These are phyloP conservation scores for Buathra laborator DNA, from an alignment of 2,888 invertebrate genomes.

Conservation along the genomic window DNA sequence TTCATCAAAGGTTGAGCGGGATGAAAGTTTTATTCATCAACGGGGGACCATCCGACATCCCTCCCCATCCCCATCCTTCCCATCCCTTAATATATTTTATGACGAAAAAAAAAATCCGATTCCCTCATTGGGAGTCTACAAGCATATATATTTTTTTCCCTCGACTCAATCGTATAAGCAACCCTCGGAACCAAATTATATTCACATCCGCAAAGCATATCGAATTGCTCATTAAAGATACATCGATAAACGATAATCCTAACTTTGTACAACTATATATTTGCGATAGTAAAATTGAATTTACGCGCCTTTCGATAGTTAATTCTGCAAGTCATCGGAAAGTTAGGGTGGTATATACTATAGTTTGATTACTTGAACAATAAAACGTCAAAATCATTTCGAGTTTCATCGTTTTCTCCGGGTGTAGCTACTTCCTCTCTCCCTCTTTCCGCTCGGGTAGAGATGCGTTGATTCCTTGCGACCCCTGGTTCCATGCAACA, in stretches of 20 bases:
- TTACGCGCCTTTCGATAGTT: neutral
- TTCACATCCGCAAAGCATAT: neutral
- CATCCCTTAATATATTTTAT: no score
- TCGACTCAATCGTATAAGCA: no score
- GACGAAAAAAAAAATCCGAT: no score
- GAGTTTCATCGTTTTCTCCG: neutral
- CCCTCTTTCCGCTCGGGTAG: conserved; percentile 10
- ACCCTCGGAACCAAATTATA: no score
- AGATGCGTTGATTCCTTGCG: conserved; percentile 12
- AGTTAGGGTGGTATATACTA: no score
- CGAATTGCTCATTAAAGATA: conserved; percentile 21
- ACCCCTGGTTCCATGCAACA: conserved; percentile 37
- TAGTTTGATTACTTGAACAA: no score
- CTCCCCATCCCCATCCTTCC: no score
- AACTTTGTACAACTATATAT: conserved; percentile 6
- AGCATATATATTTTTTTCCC: no score
- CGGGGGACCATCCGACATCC: no score
- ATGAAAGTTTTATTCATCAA: no score
- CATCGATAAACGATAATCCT: conserved; percentile 3
- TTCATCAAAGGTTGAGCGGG: no score
- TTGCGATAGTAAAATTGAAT: neutral
- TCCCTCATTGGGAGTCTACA: no score
- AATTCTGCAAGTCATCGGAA: neutral
- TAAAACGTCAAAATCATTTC: neutral
- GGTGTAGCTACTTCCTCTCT: neutral